phyloP scores from a whole-genome alignment of 2,888 invertebrate species.

The Diarsia rubi region DNA sequence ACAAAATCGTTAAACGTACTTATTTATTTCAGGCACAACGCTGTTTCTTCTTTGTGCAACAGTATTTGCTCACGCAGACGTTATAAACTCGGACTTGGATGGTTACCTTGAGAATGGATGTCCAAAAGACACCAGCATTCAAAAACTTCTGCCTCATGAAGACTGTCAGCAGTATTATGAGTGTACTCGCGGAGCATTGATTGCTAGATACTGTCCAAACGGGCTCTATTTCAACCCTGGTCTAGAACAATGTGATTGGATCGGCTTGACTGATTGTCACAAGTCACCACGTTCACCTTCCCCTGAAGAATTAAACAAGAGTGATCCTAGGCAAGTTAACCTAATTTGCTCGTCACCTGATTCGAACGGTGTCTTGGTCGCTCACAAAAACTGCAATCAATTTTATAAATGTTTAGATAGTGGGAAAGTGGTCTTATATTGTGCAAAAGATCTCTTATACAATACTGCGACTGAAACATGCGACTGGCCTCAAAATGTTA shows the following conservation, averaged over 20 bases:
- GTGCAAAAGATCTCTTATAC: constrained; percentile 66
- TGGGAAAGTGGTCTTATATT: constrained; percentile 59
- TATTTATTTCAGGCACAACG: constrained; percentile 55
- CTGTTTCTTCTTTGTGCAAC: constrained; percentile 44
- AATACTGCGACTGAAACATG: constrained; percentile 69
- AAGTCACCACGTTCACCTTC: background rate
- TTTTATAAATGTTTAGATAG: constrained; percentile 72
- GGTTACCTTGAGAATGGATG: constrained; percentile 46
- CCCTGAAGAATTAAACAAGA: constrained; percentile 56
- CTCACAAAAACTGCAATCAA: constrained; percentile 73
- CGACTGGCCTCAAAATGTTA: constrained; percentile 71
- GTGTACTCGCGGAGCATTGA: constrained; percentile 63
- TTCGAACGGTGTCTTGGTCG: constrained; percentile 69
- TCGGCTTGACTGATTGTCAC: constrained; percentile 55
- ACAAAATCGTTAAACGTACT: constrained; percentile 33
- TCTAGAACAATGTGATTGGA: constrained; percentile 67
- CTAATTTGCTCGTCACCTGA: constrained; percentile 68
- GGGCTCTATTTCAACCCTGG: constrained; percentile 51
- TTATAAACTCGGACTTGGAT: background rate
- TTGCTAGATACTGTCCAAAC: constrained; percentile 36
- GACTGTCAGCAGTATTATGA: constrained; percentile 69
- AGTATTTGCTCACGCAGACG: constrained; percentile 32
- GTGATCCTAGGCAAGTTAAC: constrained; percentile 67
- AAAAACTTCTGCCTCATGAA: constrained; percentile 62
- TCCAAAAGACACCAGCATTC: constrained; percentile 47